phyloP scores from a whole-genome alignment of 2,797 vertebrate genomes.

The Enteromius trimaculatus region DNA sequence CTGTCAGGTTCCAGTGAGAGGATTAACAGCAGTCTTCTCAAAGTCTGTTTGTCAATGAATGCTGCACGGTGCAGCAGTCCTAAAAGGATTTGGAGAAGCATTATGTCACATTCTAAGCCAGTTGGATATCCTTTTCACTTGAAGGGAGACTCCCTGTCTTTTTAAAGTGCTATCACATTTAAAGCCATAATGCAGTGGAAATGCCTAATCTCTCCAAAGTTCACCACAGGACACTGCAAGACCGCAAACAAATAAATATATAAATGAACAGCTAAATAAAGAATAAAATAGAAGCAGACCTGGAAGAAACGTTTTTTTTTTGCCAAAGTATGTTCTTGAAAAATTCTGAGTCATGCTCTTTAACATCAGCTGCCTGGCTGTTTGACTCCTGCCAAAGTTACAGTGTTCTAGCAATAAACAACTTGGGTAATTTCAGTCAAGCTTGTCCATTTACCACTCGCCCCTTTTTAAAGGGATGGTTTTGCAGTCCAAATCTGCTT shows the following conservation, averaged over 20 bases:
- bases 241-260: conserved; percentile 40
- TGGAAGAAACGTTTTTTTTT: conserved; percentile 4
- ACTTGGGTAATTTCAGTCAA: conserved; percentile 39
- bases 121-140: conserved; percentile 40
- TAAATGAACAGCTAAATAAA: conserved; percentile 28
- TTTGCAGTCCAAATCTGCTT: neutral
- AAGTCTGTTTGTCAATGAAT: conserved; percentile 52
- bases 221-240: conserved; percentile 36
- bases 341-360: conserved; percentile 44
- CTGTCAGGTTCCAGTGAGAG: conserved; percentile 38
- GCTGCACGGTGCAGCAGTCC: conserved; percentile 35
- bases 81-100: conserved; percentile 51
- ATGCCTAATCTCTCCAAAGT: conserved; percentile 23
- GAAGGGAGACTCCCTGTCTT: conserved; percentile 43
- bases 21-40: conserved; percentile 38
- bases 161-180: conserved; percentile 24
- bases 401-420: conserved; percentile 42
- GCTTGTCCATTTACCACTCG: conserved; percentile 34
- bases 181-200: conserved; percentile 28
- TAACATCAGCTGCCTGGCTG: conserved; percentile 37
- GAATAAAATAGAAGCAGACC: conserved; percentile 44
- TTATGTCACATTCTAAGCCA: conserved; percentile 49
- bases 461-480: conserved; percentile 18
- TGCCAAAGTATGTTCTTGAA: conserved; percentile 42
- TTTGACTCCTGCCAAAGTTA: conserved; percentile 44